Conservation (phyloP, 1,140 invertebrate genomes). For the Teleogryllus occipitalis region DNA sequence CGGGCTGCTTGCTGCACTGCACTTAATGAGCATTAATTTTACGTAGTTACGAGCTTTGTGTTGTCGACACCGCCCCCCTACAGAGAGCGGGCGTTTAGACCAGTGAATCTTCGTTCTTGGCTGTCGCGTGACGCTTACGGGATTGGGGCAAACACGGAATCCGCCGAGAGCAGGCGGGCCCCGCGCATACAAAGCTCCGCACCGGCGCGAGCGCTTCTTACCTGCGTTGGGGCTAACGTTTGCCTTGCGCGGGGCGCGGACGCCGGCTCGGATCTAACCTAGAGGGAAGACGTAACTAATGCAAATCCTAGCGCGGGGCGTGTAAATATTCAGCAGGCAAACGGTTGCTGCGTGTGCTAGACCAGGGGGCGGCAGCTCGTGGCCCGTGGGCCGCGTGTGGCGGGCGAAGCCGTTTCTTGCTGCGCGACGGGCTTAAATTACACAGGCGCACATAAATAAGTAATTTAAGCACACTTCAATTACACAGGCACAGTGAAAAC, state of each 20-base stretch:
- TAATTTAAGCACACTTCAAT: too few species aligned
- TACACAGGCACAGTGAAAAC: too few species aligned
- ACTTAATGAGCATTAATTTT: conserved; percentile 2
- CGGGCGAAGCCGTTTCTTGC: too few species aligned
- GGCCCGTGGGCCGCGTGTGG: too few species aligned
- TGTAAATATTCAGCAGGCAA: not conserved
- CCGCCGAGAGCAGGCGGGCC: too few species aligned
- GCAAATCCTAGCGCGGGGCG: not conserved
- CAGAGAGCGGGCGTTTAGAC: not conserved
- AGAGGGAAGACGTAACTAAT: not conserved
- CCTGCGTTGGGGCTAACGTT: too few species aligned
- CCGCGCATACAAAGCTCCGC: not conserved
- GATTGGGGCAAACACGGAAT: not conserved
- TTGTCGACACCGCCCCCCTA: not conserved
- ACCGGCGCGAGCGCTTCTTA: not conserved
- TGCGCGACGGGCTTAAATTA: too few species aligned
- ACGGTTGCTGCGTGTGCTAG: not conserved
- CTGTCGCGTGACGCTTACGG: too few species aligned
- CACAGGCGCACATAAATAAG: too few species aligned
- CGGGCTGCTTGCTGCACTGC: not conserved
- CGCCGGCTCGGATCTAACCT: too few species aligned
- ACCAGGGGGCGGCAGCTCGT: not conserved
- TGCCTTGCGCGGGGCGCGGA: too few species aligned
- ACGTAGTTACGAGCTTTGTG: not conserved
- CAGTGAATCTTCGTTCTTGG: too few species aligned